Evolutionary conservation across 2,113 vertebrate species (phyloP), one percentile per base, ranked within the genome.

Genomic region (Podiceps cristatus): DNA sequence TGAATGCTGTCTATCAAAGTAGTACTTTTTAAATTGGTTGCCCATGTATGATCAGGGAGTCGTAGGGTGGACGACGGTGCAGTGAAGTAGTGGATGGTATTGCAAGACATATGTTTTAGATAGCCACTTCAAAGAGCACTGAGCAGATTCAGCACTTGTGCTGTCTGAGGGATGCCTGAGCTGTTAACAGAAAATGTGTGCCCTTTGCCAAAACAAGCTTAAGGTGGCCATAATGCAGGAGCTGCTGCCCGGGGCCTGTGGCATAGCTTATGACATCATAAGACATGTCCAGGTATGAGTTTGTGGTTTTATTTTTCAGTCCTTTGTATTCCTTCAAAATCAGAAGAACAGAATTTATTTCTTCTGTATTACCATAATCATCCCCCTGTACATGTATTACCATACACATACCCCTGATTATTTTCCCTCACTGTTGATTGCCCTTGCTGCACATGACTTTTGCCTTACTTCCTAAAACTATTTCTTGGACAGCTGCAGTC

Each of bases 1-100:
- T 50, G 19, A 88, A 37, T 47, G 7, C 19, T 63, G 4, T n/a
- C 29, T 78, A 20, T 68, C 16, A 71, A 3, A 79, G 14, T 24
- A 42, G 10, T 23, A 35, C 2, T 56, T 82, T 89, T 23, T 37
- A 16, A 53, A 56, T 13, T 82, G 28, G 2, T 3, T n/a, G 8
- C 42, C 13, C 77, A 4, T 3, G 2, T 33, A 35, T 18, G 11
- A 2, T 71, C 47, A 63, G 12, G 11, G 8, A 75, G 5, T 28
- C 72, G 19, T 25, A 55, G 11, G 13, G 16, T 47, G 7, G 28
- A 49, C 0, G 1, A 37, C 10, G 11, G 11, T 31, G 15, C 40
- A 8, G 18, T 22, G 42, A 87, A 85, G 45, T 29, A 23, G 14
- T 24, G 18, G 31, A 85, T 37, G 29, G 7, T 3, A 17, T 47